Conservation (phyloP, 2,113 vertebrate species). For the Scopus umbretta region DNA sequence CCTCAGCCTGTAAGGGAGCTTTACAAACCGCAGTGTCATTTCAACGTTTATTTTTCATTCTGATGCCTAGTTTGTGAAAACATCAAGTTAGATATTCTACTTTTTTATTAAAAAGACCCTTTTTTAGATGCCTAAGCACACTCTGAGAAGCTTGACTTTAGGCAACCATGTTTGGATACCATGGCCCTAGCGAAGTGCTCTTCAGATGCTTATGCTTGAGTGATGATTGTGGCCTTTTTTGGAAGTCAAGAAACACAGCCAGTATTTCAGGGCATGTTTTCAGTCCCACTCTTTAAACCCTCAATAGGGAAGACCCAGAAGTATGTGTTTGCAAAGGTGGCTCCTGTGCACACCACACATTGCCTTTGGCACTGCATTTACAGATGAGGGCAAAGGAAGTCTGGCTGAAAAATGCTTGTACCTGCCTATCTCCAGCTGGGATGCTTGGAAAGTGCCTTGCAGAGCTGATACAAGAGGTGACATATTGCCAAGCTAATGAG, state of each 20-base stretch:
- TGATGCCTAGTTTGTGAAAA: not conserved
- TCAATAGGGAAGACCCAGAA: not conserved
- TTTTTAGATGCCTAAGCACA: not conserved
- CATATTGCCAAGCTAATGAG: not conserved
- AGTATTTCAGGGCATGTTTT: not conserved
- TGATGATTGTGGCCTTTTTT: not conserved
- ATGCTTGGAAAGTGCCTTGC: not conserved
- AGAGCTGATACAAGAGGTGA: not conserved
- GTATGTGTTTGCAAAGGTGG: not conserved
- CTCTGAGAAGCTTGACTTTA: not conserved
- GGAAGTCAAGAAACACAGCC: not conserved
- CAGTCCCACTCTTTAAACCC: not conserved
- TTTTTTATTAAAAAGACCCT: not conserved
- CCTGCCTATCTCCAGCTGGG: not conserved
- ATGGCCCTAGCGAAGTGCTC: not conserved
- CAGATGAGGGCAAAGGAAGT: not conserved
- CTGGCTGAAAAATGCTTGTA: not conserved
- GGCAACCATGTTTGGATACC: not conserved
- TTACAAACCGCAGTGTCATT: not conserved
- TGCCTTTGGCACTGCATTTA: not conserved
- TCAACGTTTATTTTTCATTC: slow-evolving; percentile 4
- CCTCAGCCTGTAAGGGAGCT: not conserved
- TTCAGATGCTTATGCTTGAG: not conserved
- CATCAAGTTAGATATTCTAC: not conserved
- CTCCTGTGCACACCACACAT: not conserved